Conservation (phyloP, 2,113 vertebrate genomes). For the Kryptolebias marmoratus region DNA sequence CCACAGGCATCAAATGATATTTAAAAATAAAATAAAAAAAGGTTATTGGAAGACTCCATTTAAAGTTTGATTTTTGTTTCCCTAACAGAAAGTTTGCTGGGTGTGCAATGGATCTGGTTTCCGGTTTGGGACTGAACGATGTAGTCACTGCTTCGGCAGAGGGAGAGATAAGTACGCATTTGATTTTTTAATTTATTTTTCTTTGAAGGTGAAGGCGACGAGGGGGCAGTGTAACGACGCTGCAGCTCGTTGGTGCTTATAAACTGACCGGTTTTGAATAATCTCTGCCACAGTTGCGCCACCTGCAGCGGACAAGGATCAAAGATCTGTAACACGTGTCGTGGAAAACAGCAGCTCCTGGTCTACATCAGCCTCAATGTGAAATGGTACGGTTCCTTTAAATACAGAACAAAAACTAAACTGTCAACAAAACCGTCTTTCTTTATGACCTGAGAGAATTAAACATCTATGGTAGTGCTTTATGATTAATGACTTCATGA, state of each 20-base stretch:
- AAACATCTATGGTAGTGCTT: neutral
- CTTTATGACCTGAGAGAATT: neutral
- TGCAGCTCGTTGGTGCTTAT: neutral
- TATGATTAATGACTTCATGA: neutral
- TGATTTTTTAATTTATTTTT: neutral
- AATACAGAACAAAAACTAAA: neutral
- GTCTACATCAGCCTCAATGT: conserved; percentile 76
- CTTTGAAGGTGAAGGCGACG: neutral
- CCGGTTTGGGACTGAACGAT: conserved; percentile 52
- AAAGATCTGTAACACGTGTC: conserved; percentile 51
- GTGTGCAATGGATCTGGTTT: conserved; percentile 79
- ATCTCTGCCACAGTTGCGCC: conserved; percentile 65
- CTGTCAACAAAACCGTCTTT: neutral
- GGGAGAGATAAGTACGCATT: conserved; percentile 77
- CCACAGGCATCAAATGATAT: neutral
- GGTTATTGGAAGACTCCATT: neutral
- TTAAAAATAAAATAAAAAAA: neutral
- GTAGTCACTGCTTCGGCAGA: conserved; percentile 74
- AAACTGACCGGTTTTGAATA: neutral
- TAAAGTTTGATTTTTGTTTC: neutral
- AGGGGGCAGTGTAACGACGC: neutral
- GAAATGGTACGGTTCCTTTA: conserved; percentile 68
- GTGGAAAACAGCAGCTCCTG: conserved; percentile 74
- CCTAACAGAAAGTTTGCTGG: conserved; percentile 79
- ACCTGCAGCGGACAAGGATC: conserved; percentile 67